phyloP scores from a whole-genome alignment of 1,140 invertebrate species.

The Bemisia tabaci region DNA sequence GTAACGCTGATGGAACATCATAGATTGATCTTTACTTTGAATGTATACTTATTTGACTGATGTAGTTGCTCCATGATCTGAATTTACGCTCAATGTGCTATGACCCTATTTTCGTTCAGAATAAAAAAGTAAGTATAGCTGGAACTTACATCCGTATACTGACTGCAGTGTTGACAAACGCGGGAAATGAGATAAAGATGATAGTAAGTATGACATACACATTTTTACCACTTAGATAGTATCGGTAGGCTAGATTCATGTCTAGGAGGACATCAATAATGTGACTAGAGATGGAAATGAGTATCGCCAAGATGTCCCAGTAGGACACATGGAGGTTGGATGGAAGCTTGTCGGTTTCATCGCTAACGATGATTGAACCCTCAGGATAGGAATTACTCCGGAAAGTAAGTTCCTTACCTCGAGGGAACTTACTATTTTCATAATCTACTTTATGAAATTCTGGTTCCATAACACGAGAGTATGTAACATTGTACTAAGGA shows the following conservation, averaged over 20 bases:
- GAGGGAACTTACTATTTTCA: no score
- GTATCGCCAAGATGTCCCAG: slow-evolving; percentile 33
- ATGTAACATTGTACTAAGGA: no score
- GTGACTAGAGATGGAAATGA: slow-evolving; percentile 42
- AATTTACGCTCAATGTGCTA: no score
- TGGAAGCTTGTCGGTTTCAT: slow-evolving; percentile 29
- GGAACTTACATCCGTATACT: slow-evolving; percentile 46
- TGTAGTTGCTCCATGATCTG: no score
- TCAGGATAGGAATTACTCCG: no score
- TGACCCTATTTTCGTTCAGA: no score
- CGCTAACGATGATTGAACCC: no score
- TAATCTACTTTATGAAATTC: no score
- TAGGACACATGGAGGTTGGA: slow-evolving; percentile 29
- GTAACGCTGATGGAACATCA: no score
- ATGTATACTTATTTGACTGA: not conserved
- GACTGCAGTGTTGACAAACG: slow-evolving; percentile 45
- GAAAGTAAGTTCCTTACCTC: no score
- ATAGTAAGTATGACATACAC: slow-evolving; percentile 43
- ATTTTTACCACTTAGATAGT: slow-evolving; percentile 31
- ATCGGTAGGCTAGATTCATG: slow-evolving; percentile 45
- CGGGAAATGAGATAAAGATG: slow-evolving; percentile 45
- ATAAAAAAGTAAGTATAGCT: no score
- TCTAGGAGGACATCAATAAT: slow-evolving; percentile 47
- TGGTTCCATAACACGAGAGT: no score
- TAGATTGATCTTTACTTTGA: not conserved